Conservation (phyloP, 2,888 invertebrate species). For the Drosophila cracens region DNA sequence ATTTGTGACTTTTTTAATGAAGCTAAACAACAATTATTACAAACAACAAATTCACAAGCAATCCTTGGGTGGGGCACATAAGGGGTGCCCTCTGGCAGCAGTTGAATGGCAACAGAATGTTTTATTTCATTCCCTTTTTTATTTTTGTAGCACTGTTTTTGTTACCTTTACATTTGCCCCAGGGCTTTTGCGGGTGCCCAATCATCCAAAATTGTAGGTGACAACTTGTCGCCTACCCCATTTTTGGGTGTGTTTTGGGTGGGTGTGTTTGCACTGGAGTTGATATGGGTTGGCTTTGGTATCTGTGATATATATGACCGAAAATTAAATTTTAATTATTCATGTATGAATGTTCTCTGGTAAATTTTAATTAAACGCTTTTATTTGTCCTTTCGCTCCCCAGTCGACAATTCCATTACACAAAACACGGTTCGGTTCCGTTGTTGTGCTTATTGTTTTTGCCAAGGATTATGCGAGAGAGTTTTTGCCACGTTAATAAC, state of each 20-base stretch:
- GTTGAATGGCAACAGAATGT: slow-evolving; percentile 52
- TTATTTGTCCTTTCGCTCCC: slow-evolving; percentile 51
- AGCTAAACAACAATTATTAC: slow-evolving; percentile 67
- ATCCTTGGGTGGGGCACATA: too few species aligned
- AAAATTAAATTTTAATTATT: slow-evolving; percentile 78
- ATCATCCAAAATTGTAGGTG: slow-evolving; percentile 65
- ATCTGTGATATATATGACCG: slow-evolving; percentile 65
- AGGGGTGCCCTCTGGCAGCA: slow-evolving; percentile 9
- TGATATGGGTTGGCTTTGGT: slow-evolving; percentile 3
- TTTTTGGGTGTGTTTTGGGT: not conserved
- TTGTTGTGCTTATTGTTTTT: slow-evolving; percentile 39
- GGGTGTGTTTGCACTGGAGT: not conserved
- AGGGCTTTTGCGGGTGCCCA: slow-evolving; percentile 37
- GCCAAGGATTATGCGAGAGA: slow-evolving; percentile 51
- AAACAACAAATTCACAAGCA: slow-evolving; percentile 39
- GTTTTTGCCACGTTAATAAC: slow-evolving; percentile 60
- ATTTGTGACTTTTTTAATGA: slow-evolving; percentile 78
- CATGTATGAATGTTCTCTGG: slow-evolving; percentile 64
- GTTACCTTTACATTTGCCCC: slow-evolving; percentile 42
- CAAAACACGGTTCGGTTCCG: slow-evolving; percentile 14
- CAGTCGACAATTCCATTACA: slow-evolving; percentile 2
- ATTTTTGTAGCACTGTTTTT: slow-evolving; percentile 30
- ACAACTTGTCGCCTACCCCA: slow-evolving; percentile 57
- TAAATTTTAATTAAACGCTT: slow-evolving; percentile 78
- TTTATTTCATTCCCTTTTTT: slow-evolving; percentile 49